These are phyloP conservation scores for Crenuchus spilurus DNA, from an alignment of 2,797 vertebrate species.

Conservation along the genomic window DNA sequence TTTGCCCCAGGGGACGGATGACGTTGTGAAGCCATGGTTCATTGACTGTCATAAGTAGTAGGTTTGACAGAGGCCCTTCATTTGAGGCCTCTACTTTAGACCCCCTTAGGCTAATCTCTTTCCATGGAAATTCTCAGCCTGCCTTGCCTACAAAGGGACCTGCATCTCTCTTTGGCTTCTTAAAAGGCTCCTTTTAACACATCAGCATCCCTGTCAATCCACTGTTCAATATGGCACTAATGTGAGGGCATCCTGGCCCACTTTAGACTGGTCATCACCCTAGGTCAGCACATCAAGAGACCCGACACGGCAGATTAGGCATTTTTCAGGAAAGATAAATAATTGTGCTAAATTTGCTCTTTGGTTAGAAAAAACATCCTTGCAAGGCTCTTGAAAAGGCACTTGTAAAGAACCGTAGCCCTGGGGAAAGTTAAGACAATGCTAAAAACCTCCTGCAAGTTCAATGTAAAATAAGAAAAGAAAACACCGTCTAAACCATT, in stretches of 20 bases:
- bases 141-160: constrained; percentile 37
- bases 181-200: constrained; percentile 40
- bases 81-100: constrained; percentile 29
- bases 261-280: background rate
- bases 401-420: background rate
- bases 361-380: no score
- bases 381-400: background rate
- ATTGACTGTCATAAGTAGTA: constrained; percentile 33
- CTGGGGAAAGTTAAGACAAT: constrained; percentile 9
- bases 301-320: background rate
- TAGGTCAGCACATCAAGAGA: background rate
- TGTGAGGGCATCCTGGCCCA: background rate
- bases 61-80: constrained; percentile 19
- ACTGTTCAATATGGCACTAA: background rate
- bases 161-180: constrained; percentile 29
- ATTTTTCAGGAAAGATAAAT: background rate
- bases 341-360: background rate
- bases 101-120: constrained; percentile 30
- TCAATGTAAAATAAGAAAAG: background rate
- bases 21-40: constrained; percentile 27
- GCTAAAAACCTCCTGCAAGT: background rate
- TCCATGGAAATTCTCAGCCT: constrained; percentile 19
- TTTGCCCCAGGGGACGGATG: constrained; percentile 34
- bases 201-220: constrained; percentile 39
- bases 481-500: background rate